Conservation (phyloP, 2,113 vertebrate genomes). For the Bucco capensis region DNA sequence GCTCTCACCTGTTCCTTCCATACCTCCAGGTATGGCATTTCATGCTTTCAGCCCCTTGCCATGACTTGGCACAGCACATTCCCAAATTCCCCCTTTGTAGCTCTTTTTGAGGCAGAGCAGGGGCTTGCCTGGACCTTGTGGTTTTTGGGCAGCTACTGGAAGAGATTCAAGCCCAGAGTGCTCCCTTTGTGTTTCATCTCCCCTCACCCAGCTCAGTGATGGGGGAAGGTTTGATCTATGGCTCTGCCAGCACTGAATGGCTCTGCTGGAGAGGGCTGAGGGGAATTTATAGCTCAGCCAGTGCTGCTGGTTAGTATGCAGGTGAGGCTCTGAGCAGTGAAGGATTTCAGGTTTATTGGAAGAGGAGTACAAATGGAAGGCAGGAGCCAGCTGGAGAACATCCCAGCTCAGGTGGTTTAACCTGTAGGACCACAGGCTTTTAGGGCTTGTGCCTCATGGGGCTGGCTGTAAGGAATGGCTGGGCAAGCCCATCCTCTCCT, state of each 20-base stretch:
- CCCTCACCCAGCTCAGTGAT: constrained; percentile 13
- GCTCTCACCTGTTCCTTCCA: neutral
- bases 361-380: neutral
- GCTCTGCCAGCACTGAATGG: neutral
- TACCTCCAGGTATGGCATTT: rapidly evolving
- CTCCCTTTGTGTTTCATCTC: neutral
- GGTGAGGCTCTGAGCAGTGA: neutral
- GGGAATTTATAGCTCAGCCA: neutral
- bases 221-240: neutral
- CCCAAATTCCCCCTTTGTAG: rapidly evolving
- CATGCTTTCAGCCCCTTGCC: rapidly evolving
- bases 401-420: neutral
- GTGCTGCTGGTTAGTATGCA: neutral
- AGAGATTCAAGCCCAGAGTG: neutral
- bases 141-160: constrained; percentile 1
- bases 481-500: neutral
- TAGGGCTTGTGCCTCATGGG: rapidly evolving
- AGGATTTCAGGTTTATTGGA: constrained; percentile 5
- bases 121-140: neutral
- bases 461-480: rapidly evolving
- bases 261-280: neutral
- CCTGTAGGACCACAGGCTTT: neutral
- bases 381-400: neutral
- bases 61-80: rapidly evolving
- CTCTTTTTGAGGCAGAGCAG: neutral